Evolutionary conservation across 2,888 invertebrate genomes (phyloP).

Genomic region (Byasa hedistus): DNA sequence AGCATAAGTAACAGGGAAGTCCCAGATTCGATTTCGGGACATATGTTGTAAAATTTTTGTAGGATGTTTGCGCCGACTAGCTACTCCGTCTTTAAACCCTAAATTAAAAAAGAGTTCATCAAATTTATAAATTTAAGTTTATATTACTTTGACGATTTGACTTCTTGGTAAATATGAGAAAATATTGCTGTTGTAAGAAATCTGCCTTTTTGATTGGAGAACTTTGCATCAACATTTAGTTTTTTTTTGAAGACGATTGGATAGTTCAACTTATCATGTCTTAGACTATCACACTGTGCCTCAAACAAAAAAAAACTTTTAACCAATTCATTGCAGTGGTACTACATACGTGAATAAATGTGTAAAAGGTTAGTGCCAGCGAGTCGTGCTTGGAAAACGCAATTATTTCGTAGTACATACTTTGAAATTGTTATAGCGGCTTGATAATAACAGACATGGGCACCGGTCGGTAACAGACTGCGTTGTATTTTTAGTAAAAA

Average conservation of each 20-base stretch:
- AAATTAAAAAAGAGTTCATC: too few relatives aligned
- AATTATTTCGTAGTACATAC: constrained; percentile 66
- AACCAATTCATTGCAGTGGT: background rate
- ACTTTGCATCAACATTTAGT: too few relatives aligned
- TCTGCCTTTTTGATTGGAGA: too few relatives aligned
- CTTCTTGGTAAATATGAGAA: too few relatives aligned
- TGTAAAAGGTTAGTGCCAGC: constrained; percentile 65
- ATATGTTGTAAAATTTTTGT: too few relatives aligned
- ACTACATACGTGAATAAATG: constrained; percentile 39
- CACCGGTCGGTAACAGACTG: constrained; percentile 36
- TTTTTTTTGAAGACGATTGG: background rate
- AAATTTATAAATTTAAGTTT: too few relatives aligned
- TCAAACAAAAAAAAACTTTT: background rate
- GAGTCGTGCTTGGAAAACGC: constrained; percentile 72
- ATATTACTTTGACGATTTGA: too few relatives aligned
- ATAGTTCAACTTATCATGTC: background rate
- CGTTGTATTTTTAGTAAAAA: constrained; percentile 18
- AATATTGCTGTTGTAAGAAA: too few relatives aligned
- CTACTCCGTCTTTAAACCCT: too few relatives aligned
- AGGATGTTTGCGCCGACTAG: too few relatives aligned
- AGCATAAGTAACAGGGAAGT: too few relatives aligned
- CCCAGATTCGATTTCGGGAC: too few relatives aligned
- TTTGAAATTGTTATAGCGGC: constrained; percentile 68
- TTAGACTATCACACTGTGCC: background rate
- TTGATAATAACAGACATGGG: constrained; percentile 67